Percentiles rank a stretch among this genome's conserved stretches.
phyloP scores from a whole-genome alignment of 2,113 vertebrate species.

The Cheilinus undulatus region DNA sequence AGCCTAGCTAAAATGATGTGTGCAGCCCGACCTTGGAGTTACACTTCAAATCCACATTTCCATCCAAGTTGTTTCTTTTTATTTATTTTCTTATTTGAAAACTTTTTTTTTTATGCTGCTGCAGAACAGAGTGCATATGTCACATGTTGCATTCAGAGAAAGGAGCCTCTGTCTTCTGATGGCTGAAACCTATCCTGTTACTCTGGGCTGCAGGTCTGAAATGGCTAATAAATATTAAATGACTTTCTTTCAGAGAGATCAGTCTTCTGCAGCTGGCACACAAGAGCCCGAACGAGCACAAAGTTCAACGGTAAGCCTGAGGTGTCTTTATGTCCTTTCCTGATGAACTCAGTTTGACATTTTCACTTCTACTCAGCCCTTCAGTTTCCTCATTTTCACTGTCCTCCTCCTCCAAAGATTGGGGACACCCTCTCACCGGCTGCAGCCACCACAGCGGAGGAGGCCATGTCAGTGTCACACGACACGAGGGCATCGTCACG shows the following conservation, averaged over 20 bases:
- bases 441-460: constrained; percentile 92
- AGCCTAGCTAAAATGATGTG: neutral
- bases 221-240: constrained; percentile 73
- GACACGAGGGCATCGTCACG: constrained; percentile 73
- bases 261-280: constrained; percentile 53
- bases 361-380: neutral
- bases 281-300: constrained; percentile 68
- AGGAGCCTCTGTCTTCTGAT: constrained; percentile 21
- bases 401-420: constrained; percentile 60
- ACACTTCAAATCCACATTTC: neutral
- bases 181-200: constrained; percentile 55
- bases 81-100: neutral
- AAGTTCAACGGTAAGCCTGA: constrained; percentile 60
- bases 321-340: neutral
- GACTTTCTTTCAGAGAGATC: constrained; percentile 65
- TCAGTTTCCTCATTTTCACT: neutral
- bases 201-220: constrained; percentile 45
- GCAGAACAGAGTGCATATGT: neutral
- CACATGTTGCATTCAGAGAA: constrained; percentile 1
- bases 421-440: constrained; percentile 86
- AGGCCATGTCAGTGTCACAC: constrained; percentile 86
- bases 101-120: neutral
- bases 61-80: neutral
- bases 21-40: neutral
- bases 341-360: neutral